Conservation (phyloP, 2,888 invertebrate genomes). For the Phortica okadai region DNA sequence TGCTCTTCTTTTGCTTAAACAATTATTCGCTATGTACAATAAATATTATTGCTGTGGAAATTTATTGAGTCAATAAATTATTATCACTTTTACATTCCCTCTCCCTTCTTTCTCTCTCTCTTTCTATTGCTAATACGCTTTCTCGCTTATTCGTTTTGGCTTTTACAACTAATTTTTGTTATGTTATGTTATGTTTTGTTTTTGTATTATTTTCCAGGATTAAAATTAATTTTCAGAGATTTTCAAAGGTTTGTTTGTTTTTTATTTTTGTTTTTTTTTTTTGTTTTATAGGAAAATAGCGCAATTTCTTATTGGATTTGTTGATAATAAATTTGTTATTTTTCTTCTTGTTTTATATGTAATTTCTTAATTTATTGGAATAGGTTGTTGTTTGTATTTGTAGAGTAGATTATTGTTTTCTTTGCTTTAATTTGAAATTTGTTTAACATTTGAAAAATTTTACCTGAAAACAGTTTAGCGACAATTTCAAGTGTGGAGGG, state of each 20-base stretch:
- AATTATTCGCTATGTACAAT: constrained; percentile 14
- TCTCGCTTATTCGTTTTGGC: background rate
- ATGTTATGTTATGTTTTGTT: background rate
- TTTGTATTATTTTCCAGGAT: background rate
- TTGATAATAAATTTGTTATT: constrained; percentile 1
- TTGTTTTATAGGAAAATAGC: constrained; percentile 69
- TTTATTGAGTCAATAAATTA: constrained; percentile 31
- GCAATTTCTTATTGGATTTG: constrained; percentile 59
- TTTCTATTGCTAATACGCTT: background rate
- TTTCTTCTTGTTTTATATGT: background rate
- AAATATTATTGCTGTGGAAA: constrained; percentile 31
- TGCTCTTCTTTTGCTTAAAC: constrained; percentile 6
- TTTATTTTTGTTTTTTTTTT: no score
- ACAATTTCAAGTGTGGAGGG: background rate
- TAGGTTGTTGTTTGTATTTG: constrained; percentile 55
- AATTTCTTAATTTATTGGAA: background rate
- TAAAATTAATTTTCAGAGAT: background rate
- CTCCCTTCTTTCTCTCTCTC: background rate
- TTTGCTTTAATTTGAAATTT: constrained; percentile 44
- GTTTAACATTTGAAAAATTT: background rate
- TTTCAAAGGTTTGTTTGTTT: constrained; percentile 45
- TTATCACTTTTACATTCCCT: background rate
- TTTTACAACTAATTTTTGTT: background rate
- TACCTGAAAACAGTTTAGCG: constrained; percentile 11
- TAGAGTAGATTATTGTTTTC: constrained; percentile 69